phyloP scores from a whole-genome alignment of 2,797 vertebrate species.

The Rhabdophis nuchalis region DNA sequence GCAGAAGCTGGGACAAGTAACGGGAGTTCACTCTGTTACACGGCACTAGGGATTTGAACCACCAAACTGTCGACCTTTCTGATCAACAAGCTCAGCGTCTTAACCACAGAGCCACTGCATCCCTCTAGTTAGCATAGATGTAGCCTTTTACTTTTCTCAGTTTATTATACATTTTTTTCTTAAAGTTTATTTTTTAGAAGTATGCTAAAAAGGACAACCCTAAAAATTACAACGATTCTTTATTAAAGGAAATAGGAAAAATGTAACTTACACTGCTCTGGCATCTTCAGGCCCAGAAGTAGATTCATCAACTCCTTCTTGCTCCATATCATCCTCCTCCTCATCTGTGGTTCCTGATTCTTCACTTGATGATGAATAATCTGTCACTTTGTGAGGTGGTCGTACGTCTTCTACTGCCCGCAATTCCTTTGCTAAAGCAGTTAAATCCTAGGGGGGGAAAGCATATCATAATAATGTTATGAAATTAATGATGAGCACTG shows the following conservation, averaged over 20 bases:
- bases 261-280: conserved; percentile 82
- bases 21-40: too few relatives aligned
- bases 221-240: not conserved
- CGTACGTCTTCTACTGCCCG: conserved; percentile 92
- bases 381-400: conserved; percentile 93
- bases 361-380: conserved; percentile 97
- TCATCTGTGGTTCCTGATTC: conserved; percentile 96
- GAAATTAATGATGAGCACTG: not conserved
- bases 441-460: conserved; percentile 81
- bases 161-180: not conserved
- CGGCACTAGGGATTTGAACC: too few relatives aligned
- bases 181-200: not conserved
- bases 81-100: too few relatives aligned
- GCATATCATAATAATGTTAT: not conserved
- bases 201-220: not conserved
- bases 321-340: conserved; percentile 94
- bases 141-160: not conserved
- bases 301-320: conserved; percentile 91
- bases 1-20: too few relatives aligned
- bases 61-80: too few relatives aligned
- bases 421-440: conserved; percentile 92
- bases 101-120: too few relatives aligned
- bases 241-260: conserved; percentile 7
- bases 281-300: conserved; percentile 92
- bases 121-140: too few relatives aligned